Evolutionary conservation across 2,888 invertebrate species (phyloP).

Genomic region (Pelosia muscerda): DNA sequence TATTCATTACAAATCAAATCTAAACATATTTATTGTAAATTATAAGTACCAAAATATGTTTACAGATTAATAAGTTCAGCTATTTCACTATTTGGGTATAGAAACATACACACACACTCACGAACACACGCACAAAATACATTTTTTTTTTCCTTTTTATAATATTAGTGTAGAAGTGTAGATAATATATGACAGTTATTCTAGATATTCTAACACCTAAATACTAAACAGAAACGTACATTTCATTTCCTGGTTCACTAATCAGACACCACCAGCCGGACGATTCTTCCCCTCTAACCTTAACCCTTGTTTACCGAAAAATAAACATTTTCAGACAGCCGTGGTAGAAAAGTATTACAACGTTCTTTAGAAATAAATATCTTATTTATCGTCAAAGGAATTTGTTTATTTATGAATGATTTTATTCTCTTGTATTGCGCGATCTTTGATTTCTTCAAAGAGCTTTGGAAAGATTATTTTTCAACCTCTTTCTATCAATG

Average conservation of each 20-base stretch:
- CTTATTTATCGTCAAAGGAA: neutral
- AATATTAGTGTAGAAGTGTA: too few relatives aligned
- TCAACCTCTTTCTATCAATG: neutral
- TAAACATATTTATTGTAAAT: too few relatives aligned
- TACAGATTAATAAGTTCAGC: too few relatives aligned
- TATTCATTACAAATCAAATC: too few relatives aligned
- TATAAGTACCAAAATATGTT: too few relatives aligned
- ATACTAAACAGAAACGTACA: neutral
- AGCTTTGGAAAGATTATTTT: slow-evolving; percentile 1
- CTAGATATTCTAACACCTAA: too few relatives aligned
- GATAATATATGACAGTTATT: too few relatives aligned
- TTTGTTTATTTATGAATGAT: neutral
- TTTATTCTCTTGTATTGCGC: neutral
- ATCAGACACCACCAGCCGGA: neutral
- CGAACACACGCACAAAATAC: too few relatives aligned
- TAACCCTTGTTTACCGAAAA: neutral
- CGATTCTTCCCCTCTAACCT: neutral
- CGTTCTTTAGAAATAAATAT: neutral
- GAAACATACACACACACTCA: too few relatives aligned
- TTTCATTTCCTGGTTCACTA: neutral
- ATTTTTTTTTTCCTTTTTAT: too few relatives aligned
- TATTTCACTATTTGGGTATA: too few relatives aligned
- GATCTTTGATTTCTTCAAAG: neutral
- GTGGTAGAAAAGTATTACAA: neutral
- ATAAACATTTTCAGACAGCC: neutral